Conservation (phyloP, 2,888 invertebrate species). For the Drymonia ruficornis region DNA sequence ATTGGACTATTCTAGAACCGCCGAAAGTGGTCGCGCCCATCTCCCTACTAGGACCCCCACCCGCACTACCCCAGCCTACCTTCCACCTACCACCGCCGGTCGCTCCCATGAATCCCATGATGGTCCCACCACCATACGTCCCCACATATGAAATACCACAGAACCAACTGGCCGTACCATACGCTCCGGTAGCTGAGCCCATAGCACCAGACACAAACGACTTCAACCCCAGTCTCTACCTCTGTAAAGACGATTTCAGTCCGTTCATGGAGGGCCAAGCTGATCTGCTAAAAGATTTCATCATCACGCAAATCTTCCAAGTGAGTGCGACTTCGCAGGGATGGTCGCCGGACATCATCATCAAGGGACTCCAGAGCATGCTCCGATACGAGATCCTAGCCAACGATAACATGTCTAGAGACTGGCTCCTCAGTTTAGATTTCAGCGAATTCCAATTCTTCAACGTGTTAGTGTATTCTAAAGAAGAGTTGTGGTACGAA, state of each 20-base stretch:
- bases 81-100: no score
- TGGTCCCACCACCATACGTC: constrained; percentile 33
- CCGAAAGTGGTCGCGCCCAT: constrained; percentile 40
- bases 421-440: constrained; percentile 68
- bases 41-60: constrained; percentile 6
- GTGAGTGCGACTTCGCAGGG: constrained; percentile 48
- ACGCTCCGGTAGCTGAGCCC: constrained; percentile 7
- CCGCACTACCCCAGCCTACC: no score
- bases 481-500: constrained; percentile 75
- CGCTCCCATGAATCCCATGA: constrained; percentile 26
- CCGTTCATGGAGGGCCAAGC: constrained; percentile 56
- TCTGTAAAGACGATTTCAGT: constrained; percentile 72
- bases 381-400: constrained; percentile 65
- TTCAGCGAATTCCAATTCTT: constrained; percentile 59
- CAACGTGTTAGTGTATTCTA: constrained; percentile 66
- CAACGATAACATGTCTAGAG: constrained; percentile 54
- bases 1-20: constrained; percentile 50
- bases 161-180: constrained; percentile 11
- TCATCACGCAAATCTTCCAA: constrained; percentile 59
- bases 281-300: constrained; percentile 55
- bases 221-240: constrained; percentile 52
- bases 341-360: constrained; percentile 65
- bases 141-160: constrained; percentile 19
- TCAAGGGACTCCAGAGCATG: constrained; percentile 63
- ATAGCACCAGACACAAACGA: neutral